These are phyloP conservation scores for Tupiocoris notatus DNA, from an alignment of 2,888 invertebrate species.

Conservation along the genomic window DNA sequence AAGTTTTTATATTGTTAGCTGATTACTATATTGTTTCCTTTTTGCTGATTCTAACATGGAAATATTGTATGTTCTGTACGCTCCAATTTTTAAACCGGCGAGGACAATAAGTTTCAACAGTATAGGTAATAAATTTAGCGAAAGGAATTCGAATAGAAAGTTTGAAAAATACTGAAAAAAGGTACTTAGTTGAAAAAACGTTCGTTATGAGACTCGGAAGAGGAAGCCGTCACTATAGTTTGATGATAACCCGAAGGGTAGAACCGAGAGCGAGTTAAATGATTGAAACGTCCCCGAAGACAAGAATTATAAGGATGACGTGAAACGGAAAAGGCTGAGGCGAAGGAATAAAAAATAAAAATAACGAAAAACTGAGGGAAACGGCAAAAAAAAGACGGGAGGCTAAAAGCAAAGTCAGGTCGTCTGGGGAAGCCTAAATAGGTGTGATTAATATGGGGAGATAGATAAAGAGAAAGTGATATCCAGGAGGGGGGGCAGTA, in stretches of 20 bases:
- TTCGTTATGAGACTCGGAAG: too few species aligned
- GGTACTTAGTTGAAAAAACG: too few species aligned
- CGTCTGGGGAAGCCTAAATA: constrained; percentile 38
- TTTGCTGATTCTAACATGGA: too few species aligned
- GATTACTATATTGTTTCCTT: too few species aligned
- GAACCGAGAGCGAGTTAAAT: constrained; percentile 17
- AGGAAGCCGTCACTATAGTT: constrained; percentile 14
- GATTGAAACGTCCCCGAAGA: constrained; percentile 43
- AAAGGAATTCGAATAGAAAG: too few species aligned
- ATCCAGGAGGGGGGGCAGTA: neutral
- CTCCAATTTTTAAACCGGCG: too few species aligned
- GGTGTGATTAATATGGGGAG: constrained; percentile 42
- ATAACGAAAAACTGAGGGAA: constrained; percentile 8
- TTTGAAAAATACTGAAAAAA: too few species aligned
- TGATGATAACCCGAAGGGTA: constrained; percentile 24
- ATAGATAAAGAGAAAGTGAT: constrained; percentile 10
- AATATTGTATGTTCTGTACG: too few species aligned
- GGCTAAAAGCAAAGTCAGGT: constrained; percentile 43
- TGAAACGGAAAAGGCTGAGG: neutral
- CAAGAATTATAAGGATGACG: constrained; percentile 28
- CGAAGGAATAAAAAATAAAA: neutral
- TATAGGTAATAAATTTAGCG: too few species aligned
- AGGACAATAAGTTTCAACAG: too few species aligned
- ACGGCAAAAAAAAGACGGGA: constrained; percentile 9
- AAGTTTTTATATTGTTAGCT: too few species aligned